Percentiles rank a stretch among this genome's conserved stretches.
These are phyloP conservation scores for Acleris cristana DNA, from an alignment of 2,888 invertebrate species.

Conservation along the genomic window DNA sequence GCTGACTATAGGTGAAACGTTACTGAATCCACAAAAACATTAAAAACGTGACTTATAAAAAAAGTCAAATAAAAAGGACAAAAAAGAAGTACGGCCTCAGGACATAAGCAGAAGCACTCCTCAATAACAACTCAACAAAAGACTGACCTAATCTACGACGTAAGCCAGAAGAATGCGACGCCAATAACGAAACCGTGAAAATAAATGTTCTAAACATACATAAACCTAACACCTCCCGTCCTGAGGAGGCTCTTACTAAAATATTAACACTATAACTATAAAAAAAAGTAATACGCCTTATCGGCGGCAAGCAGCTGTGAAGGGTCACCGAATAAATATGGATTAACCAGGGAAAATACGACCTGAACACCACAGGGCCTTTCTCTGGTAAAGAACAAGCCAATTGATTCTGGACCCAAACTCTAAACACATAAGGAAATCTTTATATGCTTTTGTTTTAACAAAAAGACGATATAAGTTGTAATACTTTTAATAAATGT, in stretches of 20 bases:
- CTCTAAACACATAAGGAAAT: background rate
- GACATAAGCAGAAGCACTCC: background rate
- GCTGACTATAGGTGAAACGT: too few species aligned
- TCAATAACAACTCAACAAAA: background rate
- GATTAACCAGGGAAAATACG: slow-evolving; percentile 73
- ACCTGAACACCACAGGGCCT: slow-evolving; percentile 56
- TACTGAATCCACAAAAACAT: too few species aligned
- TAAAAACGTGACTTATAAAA: too few species aligned
- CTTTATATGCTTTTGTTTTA: slow-evolving; percentile 7
- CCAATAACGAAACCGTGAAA: slow-evolving; percentile 27
- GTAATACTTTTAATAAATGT: background rate
- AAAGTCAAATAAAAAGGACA: too few species aligned
- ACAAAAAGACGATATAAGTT: background rate
- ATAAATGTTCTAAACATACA: slow-evolving; percentile 35
- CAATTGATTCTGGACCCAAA: slow-evolving; percentile 16
- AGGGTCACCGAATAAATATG: slow-evolving; percentile 78
- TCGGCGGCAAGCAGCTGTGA: slow-evolving; percentile 62
- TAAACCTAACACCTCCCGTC: slow-evolving; percentile 28
- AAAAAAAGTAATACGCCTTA: slow-evolving; percentile 54
- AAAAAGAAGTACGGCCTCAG: too few species aligned
- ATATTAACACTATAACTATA: slow-evolving; percentile 66
- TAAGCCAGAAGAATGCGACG: slow-evolving; percentile 7
- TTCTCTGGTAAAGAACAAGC: slow-evolving; percentile 40
- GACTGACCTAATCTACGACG: background rate
- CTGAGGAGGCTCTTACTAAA: slow-evolving; percentile 45